Base-by-base conservation (phyloP, 2,113 vertebrate species). In the Silurus glanis region DNA sequence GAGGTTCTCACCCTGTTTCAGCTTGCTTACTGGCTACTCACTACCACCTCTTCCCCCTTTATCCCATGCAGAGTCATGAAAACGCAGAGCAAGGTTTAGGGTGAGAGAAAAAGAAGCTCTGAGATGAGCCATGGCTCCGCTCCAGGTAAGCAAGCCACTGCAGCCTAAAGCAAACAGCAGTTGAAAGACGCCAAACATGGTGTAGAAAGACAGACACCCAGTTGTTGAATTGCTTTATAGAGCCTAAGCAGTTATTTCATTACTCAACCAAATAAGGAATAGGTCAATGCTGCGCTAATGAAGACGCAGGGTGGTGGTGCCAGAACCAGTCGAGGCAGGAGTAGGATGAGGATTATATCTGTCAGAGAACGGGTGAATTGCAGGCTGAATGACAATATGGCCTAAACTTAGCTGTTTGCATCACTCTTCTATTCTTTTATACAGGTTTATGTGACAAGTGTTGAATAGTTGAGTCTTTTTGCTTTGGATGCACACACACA, bases 251-350 rank as follows among this genome's bases (percentile, higher is more conserved):
- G 83, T 14, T 61, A 89, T 83, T 82, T 88, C 80, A 79, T 67
- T 66, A 51, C 66, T 69, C 85, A 88, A 72, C 80, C 88, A 72
- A 91, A 91, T 88, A 92, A 91, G 86, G 86, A 85, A 89, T n/a
- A 83, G 55, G 85, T 45, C 21, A 79, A 71, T 80, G 53, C 56
- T 75, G 62, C 53, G 13, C 9, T 61, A 80, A 85, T 53, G 79
- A 85, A 76, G 86, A 56, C 45, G 83, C 12, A 82, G 61, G 58
- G 56, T 21, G 23, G 12, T 21, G 13, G 16, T 51, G 53, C 13
- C 67, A 81, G 62, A 76, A 37, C 55, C 56, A 79, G 82, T 62
- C 56, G 13, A n/a, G 55, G 47, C 74, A 55, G 25, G 75, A 71
- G 47, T 58, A 61, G n/a, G 49, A 19, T 59, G 37, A 76, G 47